Evolutionary conservation across 2,797 vertebrate species (phyloP), one percentile per base, ranked within the genome.

Genomic region (Falco naumanni): DNA sequence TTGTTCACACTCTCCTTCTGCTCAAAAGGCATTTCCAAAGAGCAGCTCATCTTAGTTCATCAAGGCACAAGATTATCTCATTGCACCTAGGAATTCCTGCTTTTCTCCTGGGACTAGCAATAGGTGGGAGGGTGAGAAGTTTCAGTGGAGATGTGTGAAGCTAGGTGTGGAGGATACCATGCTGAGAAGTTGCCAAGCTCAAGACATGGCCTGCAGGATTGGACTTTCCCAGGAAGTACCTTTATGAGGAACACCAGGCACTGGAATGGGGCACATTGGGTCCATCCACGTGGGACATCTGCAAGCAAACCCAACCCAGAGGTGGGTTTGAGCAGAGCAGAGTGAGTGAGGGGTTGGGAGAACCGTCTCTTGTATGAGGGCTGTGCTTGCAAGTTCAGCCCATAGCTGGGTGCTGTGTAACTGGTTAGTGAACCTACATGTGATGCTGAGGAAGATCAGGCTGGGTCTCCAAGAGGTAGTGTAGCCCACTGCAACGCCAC

Each of bases 281-380:
- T 48, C 37, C 1, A 1, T 37, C 51, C 11, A 3, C 1, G 4
- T 18, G 72, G 50, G 57, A 51, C 11, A 0, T 37, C 41, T 31
- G 15, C 34, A 34, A 28, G 29, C 18, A 75, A 39, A 53, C 13
- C 19, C 48, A 48, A 28, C 12, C 34, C 34, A 31, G 37, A 26
- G 31, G 21, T 3, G 8, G 17, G 0, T 1, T 12, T 34, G 56
- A 50, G 79, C 56, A 24, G 26, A 43, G 18, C 2, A 19, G 47
- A 54, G 28, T 4, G 53, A 59, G n/a, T 4, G 48, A n/a, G 10
- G 31, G 15, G 25, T 33, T 0, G 0, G 39, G 33, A 53, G 25
- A 21, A 63, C 37, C 16, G 20, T 26, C 21, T 11, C n/a, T 31
- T 22, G n/a, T 7, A 54, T 2, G 0, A 31, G 56, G 28, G 18